Percentiles rank a stretch among this genome's conserved stretches.
Evolutionary conservation across 2,888 invertebrate genomes (phyloP).

Genomic region (Diarsia brunnea): DNA sequence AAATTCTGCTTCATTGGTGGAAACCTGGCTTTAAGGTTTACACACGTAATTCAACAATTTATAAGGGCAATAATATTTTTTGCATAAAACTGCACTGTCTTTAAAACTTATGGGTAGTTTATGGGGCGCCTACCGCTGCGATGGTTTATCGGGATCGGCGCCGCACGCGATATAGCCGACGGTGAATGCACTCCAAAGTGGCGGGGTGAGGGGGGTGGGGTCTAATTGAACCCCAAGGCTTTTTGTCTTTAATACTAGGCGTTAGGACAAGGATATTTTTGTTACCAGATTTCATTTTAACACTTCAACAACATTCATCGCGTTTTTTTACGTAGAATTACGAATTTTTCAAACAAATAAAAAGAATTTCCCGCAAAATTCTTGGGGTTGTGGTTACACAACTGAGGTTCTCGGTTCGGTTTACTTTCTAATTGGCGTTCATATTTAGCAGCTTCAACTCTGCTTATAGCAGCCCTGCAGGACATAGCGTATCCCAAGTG

Average conservation of each 20-base stretch:
- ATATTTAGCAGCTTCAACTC: too few relatives aligned
- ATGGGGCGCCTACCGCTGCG: slow-evolving; percentile 71
- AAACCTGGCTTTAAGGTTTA: not conserved
- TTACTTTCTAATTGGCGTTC: too few relatives aligned
- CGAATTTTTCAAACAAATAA: too few relatives aligned
- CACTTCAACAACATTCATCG: not conserved
- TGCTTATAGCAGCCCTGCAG: not conserved
- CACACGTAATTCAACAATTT: slow-evolving; percentile 38
- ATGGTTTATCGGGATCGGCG: slow-evolving; percentile 83
- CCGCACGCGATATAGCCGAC: slow-evolving; percentile 83
- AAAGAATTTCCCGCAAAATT: not conserved
- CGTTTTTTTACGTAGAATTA: not conserved
- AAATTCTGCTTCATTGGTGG: not conserved
- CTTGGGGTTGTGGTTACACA: not conserved
- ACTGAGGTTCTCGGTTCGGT: not conserved
- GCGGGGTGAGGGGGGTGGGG: slow-evolving; percentile 35
- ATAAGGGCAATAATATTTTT: slow-evolving; percentile 31
- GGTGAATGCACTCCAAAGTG: slow-evolving; percentile 85
- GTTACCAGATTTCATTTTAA: too few relatives aligned
- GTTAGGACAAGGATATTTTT: slow-evolving; percentile 2
- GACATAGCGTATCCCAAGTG: not conserved
- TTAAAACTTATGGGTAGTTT: slow-evolving; percentile 48
- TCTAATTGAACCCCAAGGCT: slow-evolving; percentile 72
- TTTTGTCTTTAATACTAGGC: slow-evolving; percentile 42
- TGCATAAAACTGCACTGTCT: slow-evolving; percentile 51